Percentiles rank a stretch among this genome's conserved stretches.
Conservation (phyloP, 2,797 vertebrate genomes). For the Anisognathus igniventris region DNA sequence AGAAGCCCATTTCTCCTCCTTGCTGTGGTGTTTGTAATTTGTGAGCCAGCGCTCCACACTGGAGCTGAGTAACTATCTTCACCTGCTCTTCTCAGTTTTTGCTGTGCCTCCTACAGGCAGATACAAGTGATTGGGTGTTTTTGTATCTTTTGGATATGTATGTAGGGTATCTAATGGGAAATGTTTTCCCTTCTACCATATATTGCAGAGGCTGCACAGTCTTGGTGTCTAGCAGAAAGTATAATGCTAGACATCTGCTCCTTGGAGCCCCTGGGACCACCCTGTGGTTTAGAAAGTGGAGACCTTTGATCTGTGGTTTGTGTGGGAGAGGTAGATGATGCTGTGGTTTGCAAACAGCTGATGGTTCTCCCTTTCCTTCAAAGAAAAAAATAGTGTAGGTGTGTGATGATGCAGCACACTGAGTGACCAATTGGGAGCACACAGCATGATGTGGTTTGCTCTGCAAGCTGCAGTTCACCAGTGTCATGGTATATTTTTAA, state of each 20-base stretch:
- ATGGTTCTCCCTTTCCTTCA: neutral
- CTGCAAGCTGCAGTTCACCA: neutral
- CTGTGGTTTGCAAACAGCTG: constrained; percentile 40
- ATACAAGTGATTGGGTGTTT: neutral
- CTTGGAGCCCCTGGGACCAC: neutral
- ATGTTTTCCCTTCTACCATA: neutral
- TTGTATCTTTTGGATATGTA: neutral
- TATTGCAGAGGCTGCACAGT: neutral
- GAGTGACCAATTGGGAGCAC: neutral
- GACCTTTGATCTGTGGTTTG: constrained; percentile 56
- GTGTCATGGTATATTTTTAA: neutral
- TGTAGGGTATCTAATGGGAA: neutral
- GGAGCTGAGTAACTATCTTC: neutral
- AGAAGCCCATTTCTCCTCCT: neutral
- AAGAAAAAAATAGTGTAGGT: neutral
- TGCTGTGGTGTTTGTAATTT: neutral
- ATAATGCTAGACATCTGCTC: neutral
- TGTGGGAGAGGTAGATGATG: constrained; percentile 2
- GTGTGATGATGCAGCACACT: neutral
- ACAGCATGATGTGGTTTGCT: neutral
- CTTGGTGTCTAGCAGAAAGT: neutral
- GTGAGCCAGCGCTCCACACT: accelerated
- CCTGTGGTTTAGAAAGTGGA: constrained; percentile 28
- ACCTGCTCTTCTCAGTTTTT: neutral
- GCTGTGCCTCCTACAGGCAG: neutral